Base-by-base conservation (phyloP, 2,888 invertebrate genomes). In the Noctua comes region DNA sequence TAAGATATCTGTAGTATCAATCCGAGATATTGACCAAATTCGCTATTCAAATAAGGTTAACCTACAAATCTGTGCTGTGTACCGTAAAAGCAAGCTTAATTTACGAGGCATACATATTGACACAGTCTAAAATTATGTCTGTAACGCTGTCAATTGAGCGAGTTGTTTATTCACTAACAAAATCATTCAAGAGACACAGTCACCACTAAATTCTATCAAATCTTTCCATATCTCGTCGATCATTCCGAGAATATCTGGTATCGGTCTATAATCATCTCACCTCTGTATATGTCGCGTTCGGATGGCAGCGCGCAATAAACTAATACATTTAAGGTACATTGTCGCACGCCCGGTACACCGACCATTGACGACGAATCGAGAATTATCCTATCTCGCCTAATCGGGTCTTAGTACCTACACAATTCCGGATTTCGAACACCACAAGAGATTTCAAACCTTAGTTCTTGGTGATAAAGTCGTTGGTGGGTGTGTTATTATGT, bases 321-420 rank as follows among this genome's bases (percentile, higher is more conserved):
- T 92, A 89, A 91, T 91, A 93, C 94, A 93, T 94, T 95, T 95
- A 95, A 93, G 91, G 93, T 92, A 91, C 93, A 93, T 92, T 93
- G 94, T 94, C 93, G 91, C 90, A 86, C 84, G 86, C 84, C 87
- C 86, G 95, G 94, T 95, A 95, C 93, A 88, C 82, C 86, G 84
- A 88, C 92, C 92, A 95, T 95, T 95, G 95, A 95, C 94, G 93
- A 92, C 93, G 93, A 91, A 94, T 94, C 93, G 91, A 91, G 93
- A 93, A 94, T 95, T 96, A 95, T 96, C 95, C 94, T 92, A 92
- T 94, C 93, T 91, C 91, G 91, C 93, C 93, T 95, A 96, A 96
- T 96, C 96, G 96, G 96, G 96, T 96, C 95, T 94, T 88, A 91
- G 91, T 84, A 86, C 88, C 88, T 86, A 88, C 83, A 89, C 88